Evolutionary conservation across 2,888 invertebrate genomes (phyloP).

Genomic region (Brassicogethes aeneus): DNA sequence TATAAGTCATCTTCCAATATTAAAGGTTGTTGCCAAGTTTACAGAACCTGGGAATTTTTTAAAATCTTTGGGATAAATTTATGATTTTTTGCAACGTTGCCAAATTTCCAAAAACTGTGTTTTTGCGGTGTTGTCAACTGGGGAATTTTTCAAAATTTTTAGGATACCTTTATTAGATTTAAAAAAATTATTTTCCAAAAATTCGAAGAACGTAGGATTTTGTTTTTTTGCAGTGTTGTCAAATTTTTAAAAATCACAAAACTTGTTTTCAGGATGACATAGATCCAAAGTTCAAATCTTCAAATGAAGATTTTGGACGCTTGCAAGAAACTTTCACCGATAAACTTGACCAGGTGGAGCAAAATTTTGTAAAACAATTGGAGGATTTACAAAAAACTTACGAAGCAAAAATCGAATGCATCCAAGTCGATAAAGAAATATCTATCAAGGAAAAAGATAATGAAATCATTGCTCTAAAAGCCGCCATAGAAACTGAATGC

Average conservation of each 20-base stretch:
- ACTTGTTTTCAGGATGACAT: slow-evolving; percentile 9
- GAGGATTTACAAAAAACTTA: slow-evolving; percentile 15
- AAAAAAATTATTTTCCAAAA: too few relatives aligned
- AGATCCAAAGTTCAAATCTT: slow-evolving; percentile 12
- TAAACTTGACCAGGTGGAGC: slow-evolving; percentile 12
- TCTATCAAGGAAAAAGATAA: slow-evolving; percentile 19
- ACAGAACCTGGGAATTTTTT: too few relatives aligned
- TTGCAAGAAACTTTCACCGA: slow-evolving; percentile 13
- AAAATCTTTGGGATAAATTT: too few relatives aligned
- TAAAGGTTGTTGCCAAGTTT: too few relatives aligned
- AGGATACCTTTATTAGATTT: too few relatives aligned
- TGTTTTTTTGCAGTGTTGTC: too few relatives aligned
- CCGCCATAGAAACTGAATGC: slow-evolving; percentile 24
- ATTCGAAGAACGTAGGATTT: not conserved
- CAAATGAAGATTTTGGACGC: slow-evolving; percentile 10
- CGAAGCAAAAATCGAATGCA: slow-evolving; percentile 16
- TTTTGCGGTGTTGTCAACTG: too few relatives aligned
- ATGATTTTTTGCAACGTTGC: too few relatives aligned
- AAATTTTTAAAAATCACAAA: too few relatives aligned
- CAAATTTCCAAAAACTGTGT: too few relatives aligned
- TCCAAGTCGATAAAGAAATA: slow-evolving; percentile 15
- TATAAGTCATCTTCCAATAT: too few relatives aligned
- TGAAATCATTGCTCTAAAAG: slow-evolving; percentile 23
- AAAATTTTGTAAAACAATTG: slow-evolving; percentile 15
- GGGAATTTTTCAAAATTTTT: too few relatives aligned